Percentiles rank a stretch among this genome's conserved stretches.
Conservation (phyloP, 2,888 invertebrate species). For the Athalia cordata region DNA sequence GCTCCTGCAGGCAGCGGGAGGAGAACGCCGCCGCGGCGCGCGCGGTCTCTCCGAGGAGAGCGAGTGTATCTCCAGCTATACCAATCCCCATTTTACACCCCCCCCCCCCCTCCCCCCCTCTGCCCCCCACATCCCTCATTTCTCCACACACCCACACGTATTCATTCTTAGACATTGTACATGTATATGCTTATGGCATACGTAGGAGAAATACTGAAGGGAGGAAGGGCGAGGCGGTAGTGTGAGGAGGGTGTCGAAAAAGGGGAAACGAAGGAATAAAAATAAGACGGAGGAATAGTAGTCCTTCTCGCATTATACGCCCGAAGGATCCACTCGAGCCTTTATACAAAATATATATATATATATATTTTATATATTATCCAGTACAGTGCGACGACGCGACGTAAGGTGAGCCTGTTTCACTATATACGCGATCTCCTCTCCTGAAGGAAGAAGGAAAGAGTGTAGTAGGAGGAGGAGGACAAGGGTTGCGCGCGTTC, state of each 20-base stretch:
- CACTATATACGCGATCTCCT: not conserved
- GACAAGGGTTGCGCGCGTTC: constrained; percentile 23
- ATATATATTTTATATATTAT: no score
- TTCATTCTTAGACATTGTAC: no score
- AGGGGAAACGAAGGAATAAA: constrained; percentile 13
- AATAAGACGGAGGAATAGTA: constrained; percentile 27
- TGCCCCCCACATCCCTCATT: not conserved
- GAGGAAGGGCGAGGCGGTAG: not conserved
- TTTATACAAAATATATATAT: no score
- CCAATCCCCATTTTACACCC: not conserved
- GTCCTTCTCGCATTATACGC: constrained; percentile 30
- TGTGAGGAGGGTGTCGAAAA: not conserved
- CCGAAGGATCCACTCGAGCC: no score
- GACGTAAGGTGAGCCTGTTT: no score
- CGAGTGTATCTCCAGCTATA: constrained; percentile 9
- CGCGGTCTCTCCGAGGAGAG: not conserved
- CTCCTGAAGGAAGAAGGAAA: constrained; percentile 52
- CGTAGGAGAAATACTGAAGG: no score
- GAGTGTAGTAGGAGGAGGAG: constrained; percentile 46
- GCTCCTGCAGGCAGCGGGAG: no score
- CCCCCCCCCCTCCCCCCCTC: not conserved
- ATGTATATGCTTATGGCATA: no score
- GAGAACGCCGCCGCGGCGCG: not conserved
- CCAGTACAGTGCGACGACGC: no score
- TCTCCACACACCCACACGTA: no score